phyloP scores from a whole-genome alignment of 1,140 invertebrate genomes.

The Brachionus plicatilis region DNA sequence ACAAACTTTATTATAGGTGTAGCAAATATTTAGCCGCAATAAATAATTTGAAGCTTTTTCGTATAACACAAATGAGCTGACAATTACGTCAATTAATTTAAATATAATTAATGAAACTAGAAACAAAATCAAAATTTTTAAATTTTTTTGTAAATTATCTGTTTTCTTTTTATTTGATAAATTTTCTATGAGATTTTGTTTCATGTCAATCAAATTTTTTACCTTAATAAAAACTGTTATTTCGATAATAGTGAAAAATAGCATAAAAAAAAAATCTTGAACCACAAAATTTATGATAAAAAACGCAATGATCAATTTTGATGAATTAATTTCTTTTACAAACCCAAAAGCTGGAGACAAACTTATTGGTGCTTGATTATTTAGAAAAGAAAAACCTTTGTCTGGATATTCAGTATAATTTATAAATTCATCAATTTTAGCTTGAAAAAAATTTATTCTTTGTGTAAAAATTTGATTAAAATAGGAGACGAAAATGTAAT shows the following conservation, averaged over 20 bases:
- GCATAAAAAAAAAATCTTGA: not conserved
- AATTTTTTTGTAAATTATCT: not conserved
- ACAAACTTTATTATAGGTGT: not conserved
- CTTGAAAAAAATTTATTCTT: not conserved
- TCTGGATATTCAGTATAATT: not conserved
- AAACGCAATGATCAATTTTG: not conserved
- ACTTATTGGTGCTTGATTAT: not conserved
- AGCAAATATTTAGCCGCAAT: not conserved
- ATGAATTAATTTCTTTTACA: not conserved
- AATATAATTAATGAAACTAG: not conserved
- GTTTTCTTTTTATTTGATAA: not conserved
- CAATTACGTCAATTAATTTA: not conserved
- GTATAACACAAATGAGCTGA: not conserved
- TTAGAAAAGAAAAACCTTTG: not conserved
- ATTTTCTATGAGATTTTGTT: not conserved
- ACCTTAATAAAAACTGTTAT: not conserved
- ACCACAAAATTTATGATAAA: not conserved
- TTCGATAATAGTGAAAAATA: not conserved
- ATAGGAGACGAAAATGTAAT: not conserved
- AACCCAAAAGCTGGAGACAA: not conserved
- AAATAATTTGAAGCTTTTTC: not conserved
- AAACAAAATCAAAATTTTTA: not conserved
- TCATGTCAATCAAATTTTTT: not conserved
- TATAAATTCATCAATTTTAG: not conserved
- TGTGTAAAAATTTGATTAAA: not conserved